These are phyloP conservation scores for Aphelenchoides fujianensis DNA, from an alignment of 1,140 invertebrate species.

Conservation along the genomic window DNA sequence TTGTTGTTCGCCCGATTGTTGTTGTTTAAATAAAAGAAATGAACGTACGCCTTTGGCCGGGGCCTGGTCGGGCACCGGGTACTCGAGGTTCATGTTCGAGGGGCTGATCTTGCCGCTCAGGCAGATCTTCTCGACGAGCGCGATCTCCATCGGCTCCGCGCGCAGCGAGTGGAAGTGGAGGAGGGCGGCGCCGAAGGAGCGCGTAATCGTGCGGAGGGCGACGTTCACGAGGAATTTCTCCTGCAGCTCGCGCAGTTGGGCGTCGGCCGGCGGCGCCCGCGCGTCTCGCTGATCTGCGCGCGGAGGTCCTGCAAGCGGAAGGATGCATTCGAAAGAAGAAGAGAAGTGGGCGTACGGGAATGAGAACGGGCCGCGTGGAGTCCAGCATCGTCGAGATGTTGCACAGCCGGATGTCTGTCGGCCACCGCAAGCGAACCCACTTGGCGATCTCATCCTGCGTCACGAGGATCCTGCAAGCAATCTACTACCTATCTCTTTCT, in stretches of 20 bases:
- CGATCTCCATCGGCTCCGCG: constrained; percentile 29
- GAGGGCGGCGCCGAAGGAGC: constrained; percentile 37
- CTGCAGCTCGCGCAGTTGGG: constrained; percentile 41
- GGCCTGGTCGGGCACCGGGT: constrained; percentile 28
- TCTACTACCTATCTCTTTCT: not conserved
- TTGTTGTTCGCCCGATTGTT: not conserved
- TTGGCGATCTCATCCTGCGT: not conserved
- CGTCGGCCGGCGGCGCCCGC: constrained; percentile 11
- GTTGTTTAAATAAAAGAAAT: not conserved
- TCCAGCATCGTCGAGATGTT: constrained; percentile 47
- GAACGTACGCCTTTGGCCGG: not conserved
- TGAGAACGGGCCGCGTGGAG: constrained; percentile 39
- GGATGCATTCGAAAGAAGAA: constrained; percentile 11
- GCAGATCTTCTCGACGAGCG: constrained; percentile 31
- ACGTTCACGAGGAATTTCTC: constrained; percentile 41
- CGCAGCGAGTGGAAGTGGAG: constrained; percentile 34
- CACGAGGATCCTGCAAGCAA: constrained; percentile 6
- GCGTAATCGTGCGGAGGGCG: constrained; percentile 41
- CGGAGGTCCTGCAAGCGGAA: not conserved
- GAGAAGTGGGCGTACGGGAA: constrained; percentile 27
- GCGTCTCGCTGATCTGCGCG: no score
- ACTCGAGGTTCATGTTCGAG: constrained; percentile 40
- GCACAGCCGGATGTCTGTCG: constrained; percentile 35
- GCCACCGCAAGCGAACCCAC: constrained; percentile 32
- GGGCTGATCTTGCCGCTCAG: constrained; percentile 41